Percentiles rank a stretch among this genome's conserved stretches.
Evolutionary conservation across 2,888 invertebrate species (phyloP).

Genomic region (Leucania comma): DNA sequence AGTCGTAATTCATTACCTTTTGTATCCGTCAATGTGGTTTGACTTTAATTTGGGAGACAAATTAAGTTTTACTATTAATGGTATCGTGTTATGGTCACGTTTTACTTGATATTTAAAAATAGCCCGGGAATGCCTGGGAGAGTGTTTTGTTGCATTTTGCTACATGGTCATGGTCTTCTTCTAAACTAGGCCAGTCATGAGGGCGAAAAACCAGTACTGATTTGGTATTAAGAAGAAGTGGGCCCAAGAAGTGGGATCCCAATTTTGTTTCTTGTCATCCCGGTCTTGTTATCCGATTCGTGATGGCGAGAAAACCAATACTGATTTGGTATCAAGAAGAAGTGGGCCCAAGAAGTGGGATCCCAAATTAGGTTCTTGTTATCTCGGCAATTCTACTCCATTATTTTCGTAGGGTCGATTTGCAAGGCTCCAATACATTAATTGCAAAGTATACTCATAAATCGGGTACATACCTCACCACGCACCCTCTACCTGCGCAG

Average conservation of each 20-base stretch:
- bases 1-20: conserved; percentile 80
- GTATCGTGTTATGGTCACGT: conserved; percentile 22
- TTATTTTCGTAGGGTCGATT: not conserved
- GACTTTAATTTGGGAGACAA: conserved; percentile 67
- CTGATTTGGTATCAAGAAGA: not conserved
- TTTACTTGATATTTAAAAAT: conserved; percentile 21
- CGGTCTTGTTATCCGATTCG: no score
- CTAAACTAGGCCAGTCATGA: not conserved
- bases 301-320: not conserved
- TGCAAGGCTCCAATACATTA: not conserved
- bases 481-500: conserved; percentile 81
- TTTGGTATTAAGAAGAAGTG: not conserved
- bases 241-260: not conserved
- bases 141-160: no score
- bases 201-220: not conserved
- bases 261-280: not conserved
- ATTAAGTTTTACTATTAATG: conserved; percentile 68
- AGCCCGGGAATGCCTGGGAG: no score
- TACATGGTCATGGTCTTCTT: not conserved
- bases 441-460: conserved; percentile 64
- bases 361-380: not conserved
- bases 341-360: not conserved
- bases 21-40: conserved; percentile 69
- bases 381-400: not conserved
- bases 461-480: conserved; percentile 54